A percentile compares a stretch with the other conserved stretches of the same genome.
phyloP scores from a whole-genome alignment of 1,140 invertebrate species.

The Drosophila arawakana region DNA sequence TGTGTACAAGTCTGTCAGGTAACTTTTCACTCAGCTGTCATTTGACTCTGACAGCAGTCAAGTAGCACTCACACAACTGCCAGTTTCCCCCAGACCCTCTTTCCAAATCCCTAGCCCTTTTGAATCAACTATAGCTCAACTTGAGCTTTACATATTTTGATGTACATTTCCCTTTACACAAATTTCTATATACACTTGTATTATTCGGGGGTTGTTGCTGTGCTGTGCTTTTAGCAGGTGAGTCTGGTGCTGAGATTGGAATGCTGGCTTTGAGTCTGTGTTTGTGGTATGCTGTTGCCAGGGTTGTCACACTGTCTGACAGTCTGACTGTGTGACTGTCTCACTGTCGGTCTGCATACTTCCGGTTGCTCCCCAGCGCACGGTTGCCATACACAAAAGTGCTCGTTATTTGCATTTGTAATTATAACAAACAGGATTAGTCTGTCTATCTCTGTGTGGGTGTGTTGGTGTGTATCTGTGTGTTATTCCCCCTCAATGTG shows the following conservation, averaged over 20 bases:
- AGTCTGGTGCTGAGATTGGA: conserved; percentile 4
- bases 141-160: conserved; percentile 51
- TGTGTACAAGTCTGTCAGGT: neutral
- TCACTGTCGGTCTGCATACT: conserved; percentile 13
- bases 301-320: conserved; percentile 25
- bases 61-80: conserved; percentile 10
- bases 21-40: conserved; percentile 41
- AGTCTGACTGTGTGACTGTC: neutral
- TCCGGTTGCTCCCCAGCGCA: conserved; percentile 14
- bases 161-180: conserved; percentile 44
- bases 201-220: conserved; percentile 70
- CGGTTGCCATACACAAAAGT: conserved; percentile 69
- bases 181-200: neutral
- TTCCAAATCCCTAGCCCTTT: neutral
- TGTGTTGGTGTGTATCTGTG: neutral
- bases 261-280: conserved; percentile 36
- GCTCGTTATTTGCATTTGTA: conserved; percentile 83
- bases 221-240: conserved; percentile 75
- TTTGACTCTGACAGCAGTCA: conserved; percentile 49
- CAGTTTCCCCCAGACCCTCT: neutral
- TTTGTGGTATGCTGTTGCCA: conserved; percentile 51
- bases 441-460: conserved; percentile 42
- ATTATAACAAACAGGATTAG: conserved; percentile 84
- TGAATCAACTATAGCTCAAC: neutral
- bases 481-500: conserved; percentile 11